phyloP scores from a whole-genome alignment of 2,888 invertebrate genomes.

The Panopea generosa region DNA sequence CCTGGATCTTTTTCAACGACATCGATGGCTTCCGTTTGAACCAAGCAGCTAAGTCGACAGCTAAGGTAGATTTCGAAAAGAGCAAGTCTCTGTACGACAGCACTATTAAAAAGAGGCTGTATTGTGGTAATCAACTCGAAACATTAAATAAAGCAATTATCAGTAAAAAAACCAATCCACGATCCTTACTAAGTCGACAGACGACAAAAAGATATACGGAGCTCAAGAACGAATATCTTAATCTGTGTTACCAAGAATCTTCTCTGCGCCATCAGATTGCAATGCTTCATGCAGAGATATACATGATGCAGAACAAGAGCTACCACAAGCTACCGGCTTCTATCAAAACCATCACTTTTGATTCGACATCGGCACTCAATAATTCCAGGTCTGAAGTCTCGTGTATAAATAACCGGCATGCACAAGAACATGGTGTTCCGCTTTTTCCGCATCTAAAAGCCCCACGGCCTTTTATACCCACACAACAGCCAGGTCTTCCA shows the following conservation, averaged over 20 bases:
- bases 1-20: neutral
- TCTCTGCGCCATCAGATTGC: constrained; percentile 63
- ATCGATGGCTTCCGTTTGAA: neutral
- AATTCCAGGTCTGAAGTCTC: neutral
- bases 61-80: constrained; percentile 15
- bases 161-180: constrained; percentile 29
- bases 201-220: constrained; percentile 46
- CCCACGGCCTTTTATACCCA: constrained; percentile 30
- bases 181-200: constrained; percentile 34
- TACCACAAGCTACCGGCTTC: constrained; percentile 57
- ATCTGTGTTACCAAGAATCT: constrained; percentile 61
- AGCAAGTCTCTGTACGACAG: constrained; percentile 42
- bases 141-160: constrained; percentile 48
- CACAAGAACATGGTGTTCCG: constrained; percentile 8
- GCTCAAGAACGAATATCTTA: constrained; percentile 63
- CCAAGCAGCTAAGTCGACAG: neutral
- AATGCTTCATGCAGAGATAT: constrained; percentile 62
- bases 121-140: constrained; percentile 50
- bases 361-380: constrained; percentile 35
- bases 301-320: constrained; percentile 63
- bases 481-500: neutral
- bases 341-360: constrained; percentile 60
- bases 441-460: constrained; percentile 44
- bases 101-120: constrained; percentile 40
- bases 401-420: neutral